A percentile compares a stretch with the other conserved stretches of the same genome.
These are phyloP conservation scores for Ametastegia equiseti DNA, from an alignment of 2,888 invertebrate genomes.

Conservation along the genomic window DNA sequence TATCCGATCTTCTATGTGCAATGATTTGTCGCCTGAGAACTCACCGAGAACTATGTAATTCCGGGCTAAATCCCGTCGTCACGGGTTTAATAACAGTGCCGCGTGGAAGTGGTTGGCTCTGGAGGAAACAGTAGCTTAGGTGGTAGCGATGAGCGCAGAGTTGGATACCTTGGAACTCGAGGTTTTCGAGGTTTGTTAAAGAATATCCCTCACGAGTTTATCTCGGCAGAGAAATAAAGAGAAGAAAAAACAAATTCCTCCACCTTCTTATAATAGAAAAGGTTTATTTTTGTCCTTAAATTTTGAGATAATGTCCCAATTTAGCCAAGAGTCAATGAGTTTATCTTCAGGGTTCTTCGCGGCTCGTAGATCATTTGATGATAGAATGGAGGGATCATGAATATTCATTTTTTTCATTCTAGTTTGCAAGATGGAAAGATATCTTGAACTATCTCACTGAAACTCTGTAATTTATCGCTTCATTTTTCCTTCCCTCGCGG, in stretches of 20 bases:
- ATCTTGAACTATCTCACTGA: not conserved
- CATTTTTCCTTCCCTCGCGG: not conserved
- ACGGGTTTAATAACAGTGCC: slow-evolving; percentile 62
- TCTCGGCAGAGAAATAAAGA: not conserved
- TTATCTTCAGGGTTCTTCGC: not conserved
- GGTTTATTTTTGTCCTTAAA: not conserved
- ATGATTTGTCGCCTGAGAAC: slow-evolving; percentile 33
- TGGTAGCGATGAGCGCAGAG: slow-evolving; percentile 70
- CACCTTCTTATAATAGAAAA: not conserved
- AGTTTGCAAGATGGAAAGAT: not conserved
- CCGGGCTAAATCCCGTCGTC: slow-evolving; percentile 61
- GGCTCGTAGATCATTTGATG: not conserved
- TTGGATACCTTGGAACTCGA: slow-evolving; percentile 74
- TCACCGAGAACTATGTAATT: slow-evolving; percentile 63
- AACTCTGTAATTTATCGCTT: not conserved
- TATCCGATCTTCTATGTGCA: not conserved
- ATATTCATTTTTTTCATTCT: not conserved
- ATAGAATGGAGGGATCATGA: not conserved
- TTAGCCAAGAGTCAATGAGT: not conserved
- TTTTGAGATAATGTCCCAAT: not conserved
- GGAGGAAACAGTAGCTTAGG: slow-evolving; percentile 67
- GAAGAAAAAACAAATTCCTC: too few relatives aligned
- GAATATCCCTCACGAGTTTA: not conserved
- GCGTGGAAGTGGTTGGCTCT: slow-evolving; percentile 69
- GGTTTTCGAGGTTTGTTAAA: slow-evolving; percentile 74